Base-by-base conservation (phyloP, 2,797 vertebrate species). In the Argyrosomus regius region DNA sequence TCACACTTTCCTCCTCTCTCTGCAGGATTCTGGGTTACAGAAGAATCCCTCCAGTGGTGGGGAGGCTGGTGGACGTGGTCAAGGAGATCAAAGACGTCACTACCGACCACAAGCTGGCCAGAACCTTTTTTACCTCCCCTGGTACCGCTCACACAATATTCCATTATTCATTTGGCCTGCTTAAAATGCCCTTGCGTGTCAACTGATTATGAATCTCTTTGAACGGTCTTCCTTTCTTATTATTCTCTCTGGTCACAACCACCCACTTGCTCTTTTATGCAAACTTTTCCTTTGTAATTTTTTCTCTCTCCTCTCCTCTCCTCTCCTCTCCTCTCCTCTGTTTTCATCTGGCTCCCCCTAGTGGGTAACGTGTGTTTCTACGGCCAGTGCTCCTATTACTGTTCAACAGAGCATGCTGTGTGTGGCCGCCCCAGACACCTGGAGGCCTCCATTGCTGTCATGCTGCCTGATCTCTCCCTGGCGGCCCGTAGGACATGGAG, bases 331-430 rank as follows among this genome's bases (percentile, higher is more conserved):
- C 35, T 39, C 56, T 31, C 56, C 65, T 81, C 4, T 72, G 5
- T 76, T 67, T 28, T 64, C 68, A 68, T 89, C 72, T 87, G 78
- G 63, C 82, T 85, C 92, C 83, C 72, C 83, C 89, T 82, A 97
- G 97, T 95, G 87, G 96, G 96, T 3, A 97, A 95, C 0, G 4
- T 94, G 46, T 98, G 97, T 88, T 97, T 98, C 95, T 97, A 96
- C 1, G 97, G 97, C 7, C 94, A 93, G 83, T 98, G 97, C 69
- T 96, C 96, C 24, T 97, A 97, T 89, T 97, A 98, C 91, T 98
- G 97, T 80, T 96, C 96, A 16, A 96, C 96, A 0, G 97, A 98
- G 80, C 96, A 98, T 0, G 96, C 97, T 0, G 88, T 97, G 75
- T 98, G 97, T 0, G 97, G 97, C 2, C 94, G 89, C 12, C 97